Base-by-base conservation (phyloP, 2,888 invertebrate species). In the Timandra comae region DNA sequence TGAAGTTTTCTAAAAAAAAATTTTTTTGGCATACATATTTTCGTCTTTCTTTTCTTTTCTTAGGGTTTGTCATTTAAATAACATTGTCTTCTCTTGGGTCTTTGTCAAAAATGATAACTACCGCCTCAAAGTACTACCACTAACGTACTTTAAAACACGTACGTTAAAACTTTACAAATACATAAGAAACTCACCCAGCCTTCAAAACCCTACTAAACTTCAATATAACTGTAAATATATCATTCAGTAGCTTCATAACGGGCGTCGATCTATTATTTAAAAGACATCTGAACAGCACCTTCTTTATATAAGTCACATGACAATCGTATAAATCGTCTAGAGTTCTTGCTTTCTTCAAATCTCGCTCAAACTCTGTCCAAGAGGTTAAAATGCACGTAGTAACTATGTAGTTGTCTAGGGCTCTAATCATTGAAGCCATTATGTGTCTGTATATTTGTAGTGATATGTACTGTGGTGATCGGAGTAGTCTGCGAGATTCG, bases 361-460 rank as follows among this genome's bases (percentile, higher is more conserved):
- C 90, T 38, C 88, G 88, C 51, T 92, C 91, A 44, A 94, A 91
- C 39, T 90, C 89, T 1, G 88, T 88, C 94, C 94, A 94, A 1
- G 92, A 91, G 0, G 89, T 87, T 30, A 92, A 90, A 13, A 94
- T 80, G 13, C 93, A 93, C 30, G 91, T 93, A 0, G 92, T 91
- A 1, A 91, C 91, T 31, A 94, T 88, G 62, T 94, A 94, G 72
- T 91, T 92, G 63, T 93, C 91, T 12, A 94, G 64, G 0, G 92
- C 91, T 36, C 91, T 88, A 26, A 94, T 88, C 60, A 94, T 90
- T 35, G 93, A 92, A 13, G 91, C 90, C 90, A 94, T 91, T 10
- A 91, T 86, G 57, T 93, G 92, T 0, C 94, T 87, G 53, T 90
- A 91, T 36, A 91, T 81, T 58, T 94, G 93, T 6, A 93, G 70